A percentile compares a stretch with the other conserved stretches of the same genome.
These are phyloP conservation scores for Drosophila ananassae DNA, from an alignment of 1,140 invertebrate genomes.

Conservation along the genomic window DNA sequence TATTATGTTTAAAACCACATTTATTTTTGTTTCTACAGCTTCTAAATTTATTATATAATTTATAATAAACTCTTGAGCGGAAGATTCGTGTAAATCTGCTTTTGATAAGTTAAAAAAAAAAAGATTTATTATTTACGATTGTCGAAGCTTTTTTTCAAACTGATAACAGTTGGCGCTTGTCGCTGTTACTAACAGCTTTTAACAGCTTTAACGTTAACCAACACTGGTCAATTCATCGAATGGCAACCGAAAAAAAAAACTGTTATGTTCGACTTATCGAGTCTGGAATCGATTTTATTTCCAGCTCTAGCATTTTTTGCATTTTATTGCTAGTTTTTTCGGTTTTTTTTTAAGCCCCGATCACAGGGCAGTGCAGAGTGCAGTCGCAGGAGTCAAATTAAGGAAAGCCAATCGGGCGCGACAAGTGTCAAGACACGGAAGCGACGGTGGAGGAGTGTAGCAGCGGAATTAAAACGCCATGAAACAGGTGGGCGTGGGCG, in stretches of 20 bases:
- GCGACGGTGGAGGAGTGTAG: neutral
- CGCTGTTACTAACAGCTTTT: neutral
- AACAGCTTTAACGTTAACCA: neutral
- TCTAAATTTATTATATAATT: neutral
- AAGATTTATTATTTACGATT: constrained; percentile 1
- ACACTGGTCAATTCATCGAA: neutral
- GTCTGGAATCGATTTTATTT: neutral
- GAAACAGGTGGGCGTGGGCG: constrained; percentile 7
- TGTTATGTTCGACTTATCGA: neutral
- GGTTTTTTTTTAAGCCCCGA: neutral
- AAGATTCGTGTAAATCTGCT: constrained; percentile 12
- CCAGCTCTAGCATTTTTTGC: constrained; percentile 1
- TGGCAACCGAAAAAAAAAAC: neutral
- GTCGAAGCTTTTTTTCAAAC: neutral
- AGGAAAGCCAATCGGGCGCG: neutral
- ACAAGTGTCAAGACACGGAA: neutral
- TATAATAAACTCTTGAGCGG: neutral
- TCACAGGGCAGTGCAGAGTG: neutral
- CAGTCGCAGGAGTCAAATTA: neutral
- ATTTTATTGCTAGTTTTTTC: neutral
- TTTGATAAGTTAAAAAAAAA: neutral
- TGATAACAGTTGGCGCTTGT: neutral
- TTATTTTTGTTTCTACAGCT: neutral
- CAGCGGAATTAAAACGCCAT: constrained; percentile 1
- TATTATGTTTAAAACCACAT: no score